Evolutionary conservation across 2,113 vertebrate genomes (phyloP), one percentile per base, ranked within the genome.

Genomic region (Cebidichthys violaceus): DNA sequence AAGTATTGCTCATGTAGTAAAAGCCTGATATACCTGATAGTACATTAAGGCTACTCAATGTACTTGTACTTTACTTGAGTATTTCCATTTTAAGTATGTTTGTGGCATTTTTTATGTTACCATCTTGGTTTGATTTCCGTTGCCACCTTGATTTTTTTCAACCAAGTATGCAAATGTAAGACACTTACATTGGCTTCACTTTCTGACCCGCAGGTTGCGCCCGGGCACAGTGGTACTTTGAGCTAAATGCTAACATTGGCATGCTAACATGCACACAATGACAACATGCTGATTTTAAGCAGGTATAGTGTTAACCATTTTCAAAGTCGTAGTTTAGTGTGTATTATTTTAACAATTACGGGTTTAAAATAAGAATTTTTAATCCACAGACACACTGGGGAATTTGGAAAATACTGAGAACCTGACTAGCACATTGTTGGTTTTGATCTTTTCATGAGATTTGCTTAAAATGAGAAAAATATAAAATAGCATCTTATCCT

Each of bases 381-480:
- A n/a, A 24, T n/a, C 29, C 29, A 55, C 70, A 37, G 50, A 41
- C 61, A 77, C 15, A 50, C 27, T 24, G 41, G 13, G 43, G 52
- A 13, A 41, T 15, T 27, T 18, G 18, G 10, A 41, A 33, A 43
- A 29, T 13, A 39, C 37, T n/a, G 24, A 57, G 45, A 52, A 4
- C 2, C n/a, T 69, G 22, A 35, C 27, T 60, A 15, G 15, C 27
- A 4, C 10, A 13, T 55, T 65, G 29, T 67, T 67, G 31, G 24
- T 47, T 64, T 60, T 55, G 9, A 60, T 54, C 33, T 14, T 62
- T 41, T 57, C 3, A 55, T 29, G 10, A 6, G 14, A 65, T 43
- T 65, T 65, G 18, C 22, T 37, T 14, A 75, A 52, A 75, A 57
- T n/a, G 43, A 27, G 0, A 61, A 55, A 81, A 77, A 43, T 9